Evolutionary conservation across 2,113 vertebrate genomes (phyloP).

Genomic region (Notiomystis cincta): DNA sequence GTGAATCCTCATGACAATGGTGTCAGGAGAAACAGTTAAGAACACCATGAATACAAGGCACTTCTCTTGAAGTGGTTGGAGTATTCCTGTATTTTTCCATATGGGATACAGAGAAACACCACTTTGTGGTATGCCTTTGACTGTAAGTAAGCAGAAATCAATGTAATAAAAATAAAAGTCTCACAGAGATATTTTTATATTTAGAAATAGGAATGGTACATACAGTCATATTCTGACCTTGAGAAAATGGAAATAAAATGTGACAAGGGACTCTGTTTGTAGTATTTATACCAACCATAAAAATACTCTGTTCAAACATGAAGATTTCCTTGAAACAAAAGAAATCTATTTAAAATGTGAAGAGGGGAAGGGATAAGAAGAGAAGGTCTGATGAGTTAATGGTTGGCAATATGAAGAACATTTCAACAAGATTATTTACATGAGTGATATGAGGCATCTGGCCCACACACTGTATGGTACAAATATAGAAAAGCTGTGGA

Average conservation of each 20-base stretch:
- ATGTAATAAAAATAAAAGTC: slow-evolving; percentile 58
- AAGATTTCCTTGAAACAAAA: slow-evolving; percentile 49
- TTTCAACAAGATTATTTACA: slow-evolving; percentile 39
- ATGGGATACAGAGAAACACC: neutral
- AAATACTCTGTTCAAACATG: neutral
- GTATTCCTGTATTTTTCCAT: slow-evolving; percentile 25
- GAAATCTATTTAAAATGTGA: slow-evolving; percentile 23
- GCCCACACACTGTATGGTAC: neutral
- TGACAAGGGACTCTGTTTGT: neutral
- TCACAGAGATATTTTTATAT: slow-evolving; percentile 12
- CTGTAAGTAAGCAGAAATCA: slow-evolving; percentile 44
- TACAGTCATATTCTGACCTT: slow-evolving; percentile 50
- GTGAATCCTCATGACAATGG: neutral
- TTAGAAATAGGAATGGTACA: slow-evolving; percentile 45
- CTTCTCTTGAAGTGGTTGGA: neutral
- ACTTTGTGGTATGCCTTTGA: neutral
- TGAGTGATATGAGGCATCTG: slow-evolving; percentile 43
- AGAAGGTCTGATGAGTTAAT: slow-evolving; percentile 29
- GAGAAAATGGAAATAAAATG: slow-evolving; percentile 22
- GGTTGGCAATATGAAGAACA: neutral
- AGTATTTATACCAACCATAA: slow-evolving; percentile 16
- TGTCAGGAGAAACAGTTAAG: neutral
- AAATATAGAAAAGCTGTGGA: slow-evolving; percentile 54
- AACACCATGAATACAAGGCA: neutral
- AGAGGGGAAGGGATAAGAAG: slow-evolving; percentile 39